These are phyloP conservation scores for Conistra vaccinii DNA, from an alignment of 2,888 invertebrate genomes.

Conservation along the genomic window DNA sequence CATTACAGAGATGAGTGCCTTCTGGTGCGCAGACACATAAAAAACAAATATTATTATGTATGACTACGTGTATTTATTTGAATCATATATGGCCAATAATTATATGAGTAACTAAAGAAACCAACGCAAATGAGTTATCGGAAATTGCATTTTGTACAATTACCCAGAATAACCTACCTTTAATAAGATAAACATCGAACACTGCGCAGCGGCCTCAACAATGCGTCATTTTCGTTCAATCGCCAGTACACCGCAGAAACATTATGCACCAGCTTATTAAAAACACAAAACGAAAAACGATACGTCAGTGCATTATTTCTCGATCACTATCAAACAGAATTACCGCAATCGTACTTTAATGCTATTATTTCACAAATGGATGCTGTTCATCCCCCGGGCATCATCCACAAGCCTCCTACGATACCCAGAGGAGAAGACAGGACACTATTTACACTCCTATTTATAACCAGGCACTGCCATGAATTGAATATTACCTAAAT, in stretches of 20 bases:
- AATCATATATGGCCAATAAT: neutral
- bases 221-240: constrained; percentile 2
- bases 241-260: constrained; percentile 10
- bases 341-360: constrained; percentile 42
- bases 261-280: constrained; percentile 32
- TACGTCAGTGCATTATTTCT: constrained; percentile 18
- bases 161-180: neutral
- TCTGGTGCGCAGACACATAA: too few relatives aligned
- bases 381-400: constrained; percentile 32
- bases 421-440: constrained; percentile 47
- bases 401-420: constrained; percentile 41
- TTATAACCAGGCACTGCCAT: constrained; percentile 46
- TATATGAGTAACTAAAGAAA: neutral
- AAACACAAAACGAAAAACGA: constrained; percentile 11
- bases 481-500: constrained; percentile 51
- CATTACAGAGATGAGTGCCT: neutral
- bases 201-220: neutral
- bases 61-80: neutral
- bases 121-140: neutral
- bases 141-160: neutral
- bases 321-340: constrained; percentile 34
- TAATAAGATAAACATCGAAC: neutral
- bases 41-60: neutral
- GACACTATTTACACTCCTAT: constrained; percentile 55
- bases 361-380: constrained; percentile 52